Conservation (phyloP, 2,888 invertebrate species). For the Labia minor region DNA sequence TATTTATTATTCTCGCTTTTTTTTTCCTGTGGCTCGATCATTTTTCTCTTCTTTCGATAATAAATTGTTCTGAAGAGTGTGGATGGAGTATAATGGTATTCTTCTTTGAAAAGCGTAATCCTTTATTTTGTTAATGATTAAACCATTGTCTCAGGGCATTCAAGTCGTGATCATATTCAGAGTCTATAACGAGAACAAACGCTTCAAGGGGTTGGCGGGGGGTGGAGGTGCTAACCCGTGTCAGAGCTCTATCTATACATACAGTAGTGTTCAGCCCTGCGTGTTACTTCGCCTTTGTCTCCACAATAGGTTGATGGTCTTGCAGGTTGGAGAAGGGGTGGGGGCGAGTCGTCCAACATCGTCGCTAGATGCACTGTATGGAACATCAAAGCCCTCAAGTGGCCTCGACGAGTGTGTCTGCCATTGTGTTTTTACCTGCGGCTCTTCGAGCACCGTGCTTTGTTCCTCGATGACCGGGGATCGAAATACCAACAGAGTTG, state of each 20-base stretch:
- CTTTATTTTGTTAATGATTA: conserved; percentile 13
- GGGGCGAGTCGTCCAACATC: background rate
- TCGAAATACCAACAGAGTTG: conserved; percentile 4
- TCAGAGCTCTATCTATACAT: conserved; percentile 8
- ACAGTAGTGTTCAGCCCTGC: background rate
- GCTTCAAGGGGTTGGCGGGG: background rate
- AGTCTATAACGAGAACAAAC: conserved; percentile 13
- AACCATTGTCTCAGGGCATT: conserved; percentile 13
- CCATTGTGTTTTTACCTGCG: conserved; percentile 3
- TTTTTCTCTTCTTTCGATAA: conserved; percentile 2
- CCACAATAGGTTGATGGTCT: conserved; percentile 6
- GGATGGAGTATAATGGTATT: background rate
- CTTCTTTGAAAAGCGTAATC: conserved; percentile 7
- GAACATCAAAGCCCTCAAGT: conserved; percentile 8
- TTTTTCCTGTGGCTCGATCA: background rate
- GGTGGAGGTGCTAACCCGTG: background rate
- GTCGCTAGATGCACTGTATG: conserved; percentile 1
- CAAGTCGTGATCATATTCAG: conserved; percentile 8
- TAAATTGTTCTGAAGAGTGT: background rate
- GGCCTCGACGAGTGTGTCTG: conserved; percentile 1
- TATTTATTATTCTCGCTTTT: too few relatives aligned
- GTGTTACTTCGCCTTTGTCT: conserved; percentile 13
- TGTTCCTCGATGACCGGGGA: conserved; percentile 8
- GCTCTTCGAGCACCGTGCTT: background rate
- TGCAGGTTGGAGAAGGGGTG: background rate